Percentiles rank a stretch among this genome's conserved stretches.
Evolutionary conservation across 2,888 invertebrate species (phyloP).

Genomic region (Rotaria macrura): DNA sequence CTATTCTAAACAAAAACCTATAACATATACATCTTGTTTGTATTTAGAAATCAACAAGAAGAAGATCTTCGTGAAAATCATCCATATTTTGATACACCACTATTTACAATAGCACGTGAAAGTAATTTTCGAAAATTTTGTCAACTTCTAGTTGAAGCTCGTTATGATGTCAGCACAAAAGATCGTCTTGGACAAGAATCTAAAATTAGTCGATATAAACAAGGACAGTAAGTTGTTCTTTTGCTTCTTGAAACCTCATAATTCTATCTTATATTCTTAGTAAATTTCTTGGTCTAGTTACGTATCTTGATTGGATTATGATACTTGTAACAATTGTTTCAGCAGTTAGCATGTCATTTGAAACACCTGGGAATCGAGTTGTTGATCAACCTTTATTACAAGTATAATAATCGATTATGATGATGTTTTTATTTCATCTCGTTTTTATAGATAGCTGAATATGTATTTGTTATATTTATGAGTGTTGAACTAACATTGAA

Average conservation of each 20-base stretch:
- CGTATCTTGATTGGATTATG: slow-evolving; percentile 99
- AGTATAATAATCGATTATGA: slow-evolving; percentile 49
- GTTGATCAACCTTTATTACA: slow-evolving; percentile 86
- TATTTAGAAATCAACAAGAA: slow-evolving; percentile 69
- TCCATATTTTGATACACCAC: slow-evolving; percentile 92
- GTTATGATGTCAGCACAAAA: slow-evolving; percentile 61
- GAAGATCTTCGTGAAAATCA: slow-evolving; percentile 97
- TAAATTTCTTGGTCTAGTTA: slow-evolving; percentile 88
- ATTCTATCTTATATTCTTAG: neutral
- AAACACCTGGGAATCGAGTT: slow-evolving; percentile 80
- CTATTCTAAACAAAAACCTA: no score
- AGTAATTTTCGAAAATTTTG: slow-evolving; percentile 79
- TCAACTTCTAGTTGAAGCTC: slow-evolving; percentile 83
- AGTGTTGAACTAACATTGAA: slow-evolving; percentile 86
- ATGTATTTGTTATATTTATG: slow-evolving; percentile 94
- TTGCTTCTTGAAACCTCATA: no score
- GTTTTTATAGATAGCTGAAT: slow-evolving; percentile 62
- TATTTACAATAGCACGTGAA: slow-evolving; percentile 87
- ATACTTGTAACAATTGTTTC: slow-evolving; percentile 91
- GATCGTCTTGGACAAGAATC: slow-evolving; percentile 93
- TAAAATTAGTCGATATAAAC: slow-evolving; percentile 88
- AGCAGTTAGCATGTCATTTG: slow-evolving; percentile 97
- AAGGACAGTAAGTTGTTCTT: slow-evolving; percentile 71
- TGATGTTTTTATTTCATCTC: neutral
- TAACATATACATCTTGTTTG: no score